Evolutionary conservation across 2,113 vertebrate species (phyloP).

Genomic region (Ibidorhyncha struthersii): DNA sequence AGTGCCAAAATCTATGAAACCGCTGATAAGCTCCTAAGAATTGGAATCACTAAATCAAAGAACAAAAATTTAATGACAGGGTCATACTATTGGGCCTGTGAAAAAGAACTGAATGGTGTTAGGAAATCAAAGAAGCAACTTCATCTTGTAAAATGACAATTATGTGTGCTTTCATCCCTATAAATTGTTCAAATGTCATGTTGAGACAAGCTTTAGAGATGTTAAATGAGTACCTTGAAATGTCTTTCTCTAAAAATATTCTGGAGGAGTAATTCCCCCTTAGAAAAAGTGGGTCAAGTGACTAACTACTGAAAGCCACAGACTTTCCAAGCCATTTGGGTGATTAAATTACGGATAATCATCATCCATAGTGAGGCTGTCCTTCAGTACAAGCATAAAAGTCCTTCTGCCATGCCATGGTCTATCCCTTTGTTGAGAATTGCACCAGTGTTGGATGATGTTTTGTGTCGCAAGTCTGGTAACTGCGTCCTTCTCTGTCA

Average conservation of each 20-base stretch:
- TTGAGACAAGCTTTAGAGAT: background rate
- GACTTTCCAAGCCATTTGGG: background rate
- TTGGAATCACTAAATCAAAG: slow-evolving; percentile 17
- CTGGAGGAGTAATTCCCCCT: background rate
- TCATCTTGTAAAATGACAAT: background rate
- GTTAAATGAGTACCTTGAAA: background rate
- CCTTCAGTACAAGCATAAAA: background rate
- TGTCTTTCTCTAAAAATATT: background rate
- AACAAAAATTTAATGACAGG: background rate
- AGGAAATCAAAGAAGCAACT: slow-evolving; percentile 6
- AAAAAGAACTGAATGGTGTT: background rate
- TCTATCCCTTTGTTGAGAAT: background rate
- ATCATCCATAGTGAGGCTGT: background rate
- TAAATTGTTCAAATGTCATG: background rate
- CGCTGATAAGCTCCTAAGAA: background rate
- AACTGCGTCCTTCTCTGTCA: background rate
- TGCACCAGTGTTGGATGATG: background rate
- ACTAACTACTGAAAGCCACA: background rate
- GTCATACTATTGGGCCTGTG: background rate
- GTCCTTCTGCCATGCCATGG: background rate
- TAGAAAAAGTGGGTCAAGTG: background rate
- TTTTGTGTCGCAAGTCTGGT: background rate
- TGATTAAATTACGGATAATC: background rate
- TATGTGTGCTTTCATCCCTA: background rate
- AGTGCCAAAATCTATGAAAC: background rate